A percentile compares a stretch with the other conserved stretches of the same genome.
Evolutionary conservation across 2,888 invertebrate genomes (phyloP).

Genomic region (Entomobrya proxima): DNA sequence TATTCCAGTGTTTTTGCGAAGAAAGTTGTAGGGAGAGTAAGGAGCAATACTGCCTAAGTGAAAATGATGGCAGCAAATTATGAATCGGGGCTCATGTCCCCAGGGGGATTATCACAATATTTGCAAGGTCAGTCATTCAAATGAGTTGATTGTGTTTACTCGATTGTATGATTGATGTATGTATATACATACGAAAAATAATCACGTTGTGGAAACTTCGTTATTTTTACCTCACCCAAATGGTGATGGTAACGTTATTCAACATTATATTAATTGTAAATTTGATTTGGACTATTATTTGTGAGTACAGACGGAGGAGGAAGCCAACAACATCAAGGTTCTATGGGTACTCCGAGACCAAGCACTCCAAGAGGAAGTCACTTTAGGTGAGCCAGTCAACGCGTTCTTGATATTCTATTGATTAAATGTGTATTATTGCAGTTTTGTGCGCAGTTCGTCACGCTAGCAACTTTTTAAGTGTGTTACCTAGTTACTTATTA

Average conservation of each 20-base stretch:
- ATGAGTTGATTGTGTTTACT: not conserved
- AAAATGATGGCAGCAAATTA: conserved; percentile 26
- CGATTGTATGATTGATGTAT: not conserved
- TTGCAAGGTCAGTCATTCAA: conserved; percentile 26
- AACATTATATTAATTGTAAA: not conserved
- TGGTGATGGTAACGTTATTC: not conserved
- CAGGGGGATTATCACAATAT: conserved; percentile 44
- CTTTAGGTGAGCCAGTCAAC: conserved; percentile 41
- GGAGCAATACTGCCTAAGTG: not conserved
- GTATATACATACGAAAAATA: too few relatives aligned
- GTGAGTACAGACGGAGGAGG: conserved; percentile 24
- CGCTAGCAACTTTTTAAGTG: too few relatives aligned
- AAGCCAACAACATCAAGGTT: not conserved
- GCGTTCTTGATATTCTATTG: not conserved
- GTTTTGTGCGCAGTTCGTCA: not conserved
- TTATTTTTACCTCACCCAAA: not conserved
- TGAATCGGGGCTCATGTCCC: conserved; percentile 52
- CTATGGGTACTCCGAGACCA: conserved; percentile 60
- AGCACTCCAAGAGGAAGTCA: conserved; percentile 61
- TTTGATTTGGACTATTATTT: not conserved
- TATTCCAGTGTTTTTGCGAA: too few relatives aligned
- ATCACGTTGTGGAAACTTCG: not conserved
- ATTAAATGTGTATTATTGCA: not conserved
- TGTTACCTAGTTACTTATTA: too few relatives aligned
- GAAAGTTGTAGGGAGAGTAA: too few relatives aligned